phyloP scores from a whole-genome alignment of 2,888 invertebrate species.

The Cistogaster globosa region DNA sequence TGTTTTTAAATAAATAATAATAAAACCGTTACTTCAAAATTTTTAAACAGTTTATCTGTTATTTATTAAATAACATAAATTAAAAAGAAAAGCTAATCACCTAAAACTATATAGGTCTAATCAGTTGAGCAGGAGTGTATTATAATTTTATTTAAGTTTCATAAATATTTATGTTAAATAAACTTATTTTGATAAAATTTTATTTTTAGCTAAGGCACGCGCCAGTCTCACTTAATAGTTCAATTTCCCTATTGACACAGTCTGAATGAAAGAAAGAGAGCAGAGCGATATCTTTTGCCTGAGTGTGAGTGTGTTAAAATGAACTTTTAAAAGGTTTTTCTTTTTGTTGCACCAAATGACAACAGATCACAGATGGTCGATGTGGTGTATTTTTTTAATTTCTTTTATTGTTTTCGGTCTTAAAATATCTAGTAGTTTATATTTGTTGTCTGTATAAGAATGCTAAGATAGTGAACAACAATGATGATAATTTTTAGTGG shows the following conservation, averaged over 20 bases:
- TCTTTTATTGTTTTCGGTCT: conserved; percentile 30
- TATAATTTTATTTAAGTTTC: background rate
- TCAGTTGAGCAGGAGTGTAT: too few relatives aligned
- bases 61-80: background rate
- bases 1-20: too few relatives aligned
- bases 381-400: conserved; percentile 37
- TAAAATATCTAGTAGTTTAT: conserved; percentile 16
- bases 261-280: conserved; percentile 7
- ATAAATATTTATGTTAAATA: background rate
- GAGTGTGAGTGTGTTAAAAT: conserved; percentile 17
- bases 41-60: too few relatives aligned
- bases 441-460: conserved; percentile 12
- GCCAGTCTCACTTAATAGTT: conserved; percentile 64
- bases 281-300: background rate
- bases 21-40: too few relatives aligned
- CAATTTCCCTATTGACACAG: conserved; percentile 59
- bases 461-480: conserved; percentile 1
- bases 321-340: conserved; percentile 32
- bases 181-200: conserved; percentile 7
- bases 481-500: conserved; percentile 42
- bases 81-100: too few relatives aligned
- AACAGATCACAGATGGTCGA: conserved; percentile 68
- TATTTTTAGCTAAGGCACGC: conserved; percentile 54
- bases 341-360: conserved; percentile 55
- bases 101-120: background rate